Evolutionary conservation across 2,888 invertebrate species (phyloP), one percentile per base, ranked within the genome.

Genomic region (Eupithecia abbreviata): DNA sequence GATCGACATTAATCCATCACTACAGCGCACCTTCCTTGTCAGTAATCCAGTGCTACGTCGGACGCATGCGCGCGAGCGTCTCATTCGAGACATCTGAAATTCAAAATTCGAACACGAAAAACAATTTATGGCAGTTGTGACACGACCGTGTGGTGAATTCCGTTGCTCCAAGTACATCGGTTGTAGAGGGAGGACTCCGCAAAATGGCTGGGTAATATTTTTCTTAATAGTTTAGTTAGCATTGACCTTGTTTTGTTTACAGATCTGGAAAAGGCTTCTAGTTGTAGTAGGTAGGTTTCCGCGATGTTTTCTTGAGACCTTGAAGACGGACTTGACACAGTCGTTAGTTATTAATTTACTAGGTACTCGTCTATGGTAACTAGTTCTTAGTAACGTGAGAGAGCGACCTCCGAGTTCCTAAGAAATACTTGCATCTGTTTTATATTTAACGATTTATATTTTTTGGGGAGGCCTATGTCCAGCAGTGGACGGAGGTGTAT

Each of bases 111-210:
- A 85, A 88, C 72, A 73, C 80, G 78, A 78, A 78, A 76, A 78
- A 76, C 66, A 78, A 91, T 93, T 92, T 94, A 94, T 94, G 94
- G 93, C 94, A 93, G 93, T 93, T 90, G 90, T 91, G 91, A 92
- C 87, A 85, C 90, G 90, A 85, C 89, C 89, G 85, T 90, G 91
- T 93, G 90, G 90, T 89, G 91, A 91, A 83, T 91, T 92, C 88
- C 91, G 90, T 86, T 92, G 90, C 90, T 87, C 87, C 82, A 89
- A 90, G 88, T 89, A 88, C 82, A 90, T 89, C 84, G 87, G 87
- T 81, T 89, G 89, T 81, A 87, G 88, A 74, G 84, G 86, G 79
- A 86, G 91, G 83, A 88, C 91, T 83, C 84, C 89, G 79, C 90
- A 88, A 89, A 86, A 91, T 89, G 90, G 89, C 88, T 90, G 91